phyloP scores from a whole-genome alignment of 2,113 vertebrate genomes.

The Cyphomyrus plagiostoma region DNA sequence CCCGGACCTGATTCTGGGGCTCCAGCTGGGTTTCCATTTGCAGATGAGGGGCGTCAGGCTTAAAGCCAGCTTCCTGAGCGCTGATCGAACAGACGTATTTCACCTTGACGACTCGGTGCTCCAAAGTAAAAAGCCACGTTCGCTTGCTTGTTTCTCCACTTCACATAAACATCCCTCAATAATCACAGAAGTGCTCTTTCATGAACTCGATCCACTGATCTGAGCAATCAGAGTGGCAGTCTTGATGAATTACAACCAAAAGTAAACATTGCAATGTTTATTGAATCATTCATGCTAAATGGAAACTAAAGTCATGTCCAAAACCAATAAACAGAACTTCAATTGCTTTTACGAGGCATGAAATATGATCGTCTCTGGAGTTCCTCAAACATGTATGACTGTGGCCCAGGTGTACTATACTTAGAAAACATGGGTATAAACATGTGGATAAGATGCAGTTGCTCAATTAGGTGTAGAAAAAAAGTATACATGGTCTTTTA shows the following conservation, averaged over 20 bases:
- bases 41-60: neutral
- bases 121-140: neutral
- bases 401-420: slow-evolving; percentile 9
- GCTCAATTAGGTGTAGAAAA: neutral
- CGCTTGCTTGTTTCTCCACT: neutral
- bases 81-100: neutral
- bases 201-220: neutral
- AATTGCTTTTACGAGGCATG: slow-evolving; percentile 8
- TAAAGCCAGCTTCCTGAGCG: slow-evolving; percentile 10
- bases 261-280: slow-evolving; percentile 12
- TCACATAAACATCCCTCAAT: neutral
- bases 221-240: slow-evolving; percentile 13
- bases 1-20: neutral
- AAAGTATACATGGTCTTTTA: neutral
- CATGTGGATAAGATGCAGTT: slow-evolving; percentile 16
- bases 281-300: slow-evolving; percentile 15
- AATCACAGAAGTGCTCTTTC: slow-evolving; percentile 5
- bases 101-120: neutral
- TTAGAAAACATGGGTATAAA: slow-evolving; percentile 6
- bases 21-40: neutral
- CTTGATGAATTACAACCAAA: slow-evolving; percentile 14
- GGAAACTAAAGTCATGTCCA: slow-evolving; percentile 10
- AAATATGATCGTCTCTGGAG: slow-evolving; percentile 19
- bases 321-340: slow-evolving; percentile 19
- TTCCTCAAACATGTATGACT: slow-evolving; percentile 7